These are phyloP conservation scores for Mormyrus proboscirostris DNA, from an alignment of 2,797 vertebrate genomes.

Conservation along the genomic window DNA sequence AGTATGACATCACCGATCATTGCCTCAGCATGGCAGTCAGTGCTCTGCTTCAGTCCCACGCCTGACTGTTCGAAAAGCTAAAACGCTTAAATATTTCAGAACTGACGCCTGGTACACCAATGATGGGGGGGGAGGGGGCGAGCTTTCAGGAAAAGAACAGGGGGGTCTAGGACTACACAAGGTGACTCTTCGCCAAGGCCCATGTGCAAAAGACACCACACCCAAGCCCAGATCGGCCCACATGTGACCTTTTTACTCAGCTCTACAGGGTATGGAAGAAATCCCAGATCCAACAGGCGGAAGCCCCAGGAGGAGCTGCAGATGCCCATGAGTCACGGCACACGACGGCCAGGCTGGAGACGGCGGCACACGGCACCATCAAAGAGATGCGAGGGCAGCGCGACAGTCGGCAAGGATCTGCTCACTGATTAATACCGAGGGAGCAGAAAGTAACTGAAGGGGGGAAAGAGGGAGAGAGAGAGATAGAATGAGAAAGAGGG, in stretches of 20 bases:
- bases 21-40: neutral
- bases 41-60: neutral
- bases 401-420: neutral
- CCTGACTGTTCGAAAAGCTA: neutral
- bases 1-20: neutral
- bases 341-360: neutral
- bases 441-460: neutral
- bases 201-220: neutral
- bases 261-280: neutral
- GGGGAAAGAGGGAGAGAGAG: neutral
- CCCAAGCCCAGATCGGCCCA: neutral
- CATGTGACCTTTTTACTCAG: neutral
- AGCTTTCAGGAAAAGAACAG: neutral
- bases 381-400: neutral
- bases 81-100: constrained; percentile 26
- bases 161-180: neutral
- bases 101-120: too few species aligned
- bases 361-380: neutral
- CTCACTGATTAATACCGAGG: neutral
- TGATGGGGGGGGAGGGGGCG: neutral
- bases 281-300: neutral
- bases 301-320: neutral
- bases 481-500: neutral
- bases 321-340: neutral
- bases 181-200: neutral